Percentiles rank a stretch among this genome's conserved stretches.
Evolutionary conservation across 2,888 invertebrate genomes (phyloP).

Genomic region (Drosophila pegasa): DNA sequence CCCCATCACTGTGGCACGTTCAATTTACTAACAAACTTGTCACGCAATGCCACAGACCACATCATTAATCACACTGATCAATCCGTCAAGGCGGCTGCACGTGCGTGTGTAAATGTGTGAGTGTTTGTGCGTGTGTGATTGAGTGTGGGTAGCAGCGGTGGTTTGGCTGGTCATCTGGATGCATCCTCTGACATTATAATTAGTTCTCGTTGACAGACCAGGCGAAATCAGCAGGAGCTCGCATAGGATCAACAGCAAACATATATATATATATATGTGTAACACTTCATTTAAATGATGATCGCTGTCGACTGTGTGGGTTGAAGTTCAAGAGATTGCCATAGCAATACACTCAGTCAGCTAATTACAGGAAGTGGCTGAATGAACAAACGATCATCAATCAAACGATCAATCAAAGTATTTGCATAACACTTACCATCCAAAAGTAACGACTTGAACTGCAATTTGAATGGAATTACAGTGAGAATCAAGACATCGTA

Average conservation of each 20-base stretch:
- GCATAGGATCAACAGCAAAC: conserved; percentile 16
- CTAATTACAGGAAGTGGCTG: conserved; percentile 33
- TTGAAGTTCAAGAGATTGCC: conserved; percentile 30
- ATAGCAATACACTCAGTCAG: neutral
- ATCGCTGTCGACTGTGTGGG: conserved; percentile 10
- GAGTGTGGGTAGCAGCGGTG: conserved; percentile 32
- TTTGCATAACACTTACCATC: conserved; percentile 37
- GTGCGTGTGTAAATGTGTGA: conserved; percentile 19
- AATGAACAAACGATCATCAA: conserved; percentile 25
- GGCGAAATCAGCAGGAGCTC: conserved; percentile 36
- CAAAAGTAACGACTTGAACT: neutral
- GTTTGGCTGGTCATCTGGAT: conserved; percentile 20
- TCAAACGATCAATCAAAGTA: conserved; percentile 50
- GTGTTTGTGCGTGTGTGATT: conserved; percentile 15
- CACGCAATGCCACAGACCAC: conserved; percentile 65
- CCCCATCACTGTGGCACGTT: conserved; percentile 49
- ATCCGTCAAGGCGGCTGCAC: conserved; percentile 63
- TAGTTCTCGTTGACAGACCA: conserved; percentile 66
- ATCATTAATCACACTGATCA: conserved; percentile 74
- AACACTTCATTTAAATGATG: conserved; percentile 68
- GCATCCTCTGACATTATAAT: conserved; percentile 67
- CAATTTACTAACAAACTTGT: conserved; percentile 79
- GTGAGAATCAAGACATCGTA: neutral
- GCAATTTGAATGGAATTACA: conserved; percentile 1
- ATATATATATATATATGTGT: conserved; percentile 4